A percentile compares a stretch with the other conserved stretches of the same genome.
Evolutionary conservation across 2,888 invertebrate genomes (phyloP).

Genomic region (Bombyx huttoni): DNA sequence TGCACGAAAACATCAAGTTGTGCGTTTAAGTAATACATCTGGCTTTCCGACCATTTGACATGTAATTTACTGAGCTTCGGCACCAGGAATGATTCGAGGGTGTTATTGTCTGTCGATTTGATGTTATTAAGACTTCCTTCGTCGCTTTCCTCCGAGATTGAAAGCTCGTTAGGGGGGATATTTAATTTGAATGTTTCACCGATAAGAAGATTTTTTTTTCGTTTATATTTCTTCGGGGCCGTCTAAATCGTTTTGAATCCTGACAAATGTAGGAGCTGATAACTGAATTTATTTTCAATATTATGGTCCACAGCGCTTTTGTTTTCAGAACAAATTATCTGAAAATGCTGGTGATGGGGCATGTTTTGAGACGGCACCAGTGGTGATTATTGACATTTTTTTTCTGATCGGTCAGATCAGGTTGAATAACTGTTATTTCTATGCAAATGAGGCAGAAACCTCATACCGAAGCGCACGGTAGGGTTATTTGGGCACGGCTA

Average conservation of each 20-base stretch:
- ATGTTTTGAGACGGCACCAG: no score
- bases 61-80: constrained; percentile 50
- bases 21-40: constrained; percentile 46
- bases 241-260: constrained; percentile 35
- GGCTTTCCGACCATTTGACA: constrained; percentile 59
- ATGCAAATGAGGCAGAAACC: no score
- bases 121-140: constrained; percentile 37
- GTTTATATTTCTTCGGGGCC: constrained; percentile 13
- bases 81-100: constrained; percentile 37
- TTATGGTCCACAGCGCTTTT: background rate
- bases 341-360: no score
- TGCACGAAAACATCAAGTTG: background rate
- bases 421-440: no score
- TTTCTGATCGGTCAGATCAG: no score
- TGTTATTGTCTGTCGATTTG: constrained; percentile 53
- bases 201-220: constrained; percentile 28
- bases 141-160: constrained; percentile 9
- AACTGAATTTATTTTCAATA: background rate
- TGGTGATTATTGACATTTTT: no score
- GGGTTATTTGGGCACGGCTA: no score
- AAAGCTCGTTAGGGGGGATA: constrained; percentile 12
- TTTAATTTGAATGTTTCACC: constrained; percentile 44
- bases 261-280: constrained; percentile 22
- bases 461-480: no score
- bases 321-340: background rate